phyloP scores from a whole-genome alignment of 2,888 invertebrate genomes.

The Apotomis capreana region DNA sequence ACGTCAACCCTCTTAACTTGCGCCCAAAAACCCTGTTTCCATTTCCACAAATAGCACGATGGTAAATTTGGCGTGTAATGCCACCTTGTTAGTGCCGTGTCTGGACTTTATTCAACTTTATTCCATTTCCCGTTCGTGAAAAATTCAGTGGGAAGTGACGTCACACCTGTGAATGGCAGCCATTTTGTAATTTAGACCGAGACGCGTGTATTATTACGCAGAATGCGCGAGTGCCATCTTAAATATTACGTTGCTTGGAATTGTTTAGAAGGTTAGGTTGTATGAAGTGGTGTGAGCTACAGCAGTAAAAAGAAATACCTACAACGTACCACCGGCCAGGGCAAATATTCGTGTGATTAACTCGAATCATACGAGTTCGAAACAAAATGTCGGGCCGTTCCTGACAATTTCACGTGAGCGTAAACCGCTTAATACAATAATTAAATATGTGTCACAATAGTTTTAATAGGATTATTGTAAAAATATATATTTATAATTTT shows the following conservation, averaged over 20 bases:
- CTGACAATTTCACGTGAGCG: no score
- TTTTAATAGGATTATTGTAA: no score
- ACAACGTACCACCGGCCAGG: no score
- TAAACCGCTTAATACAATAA: no score
- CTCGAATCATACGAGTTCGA: no score
- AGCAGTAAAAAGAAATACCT: no score
- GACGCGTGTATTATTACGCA: constrained; percentile 13
- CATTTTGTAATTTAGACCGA: constrained; percentile 24
- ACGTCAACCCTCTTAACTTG: constrained; percentile 11
- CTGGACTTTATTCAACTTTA: constrained; percentile 42
- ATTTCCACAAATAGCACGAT: constrained; percentile 39
- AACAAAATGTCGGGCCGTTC: no score
- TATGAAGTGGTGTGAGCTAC: not conserved
- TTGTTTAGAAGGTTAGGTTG: not conserved
- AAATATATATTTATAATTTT: no score
- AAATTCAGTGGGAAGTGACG: constrained; percentile 26
- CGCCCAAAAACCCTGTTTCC: constrained; percentile 24
- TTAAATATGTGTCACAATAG: no score
- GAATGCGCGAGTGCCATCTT: constrained; percentile 11
- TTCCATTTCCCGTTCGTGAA: constrained; percentile 37
- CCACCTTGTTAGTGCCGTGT: constrained; percentile 41
- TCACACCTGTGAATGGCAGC: constrained; percentile 30
- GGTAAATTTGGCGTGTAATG: constrained; percentile 41
- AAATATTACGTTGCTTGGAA: constrained; percentile 2
- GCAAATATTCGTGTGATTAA: no score